These are phyloP conservation scores for Rhysida immarginata DNA, from an alignment of 1,140 invertebrate species.

Conservation along the genomic window DNA sequence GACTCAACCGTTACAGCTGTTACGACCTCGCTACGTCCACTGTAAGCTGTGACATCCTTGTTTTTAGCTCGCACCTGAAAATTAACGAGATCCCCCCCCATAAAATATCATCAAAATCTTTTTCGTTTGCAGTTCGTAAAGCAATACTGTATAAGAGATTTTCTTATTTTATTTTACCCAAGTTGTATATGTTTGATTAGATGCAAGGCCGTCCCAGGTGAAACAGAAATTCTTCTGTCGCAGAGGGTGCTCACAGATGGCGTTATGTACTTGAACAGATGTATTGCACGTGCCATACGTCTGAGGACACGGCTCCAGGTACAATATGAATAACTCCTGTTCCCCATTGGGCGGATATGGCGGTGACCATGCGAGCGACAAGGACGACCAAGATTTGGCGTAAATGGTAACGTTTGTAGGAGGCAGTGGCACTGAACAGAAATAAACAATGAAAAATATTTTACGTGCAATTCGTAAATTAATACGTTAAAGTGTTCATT, in stretches of 20 bases:
- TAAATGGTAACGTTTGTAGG: neutral
- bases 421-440: neutral
- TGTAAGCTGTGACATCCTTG: neutral
- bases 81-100: too few species aligned
- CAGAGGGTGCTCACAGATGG: neutral
- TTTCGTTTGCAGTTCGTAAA: too few species aligned
- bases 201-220: neutral
- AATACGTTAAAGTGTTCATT: too few species aligned
- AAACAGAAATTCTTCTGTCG: neutral
- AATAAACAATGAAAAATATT: neutral
- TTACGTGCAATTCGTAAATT: too few species aligned
- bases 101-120: too few species aligned
- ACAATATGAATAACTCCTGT: neutral
- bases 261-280: neutral
- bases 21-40: neutral
- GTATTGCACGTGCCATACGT: neutral
- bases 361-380: neutral
- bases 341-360: slow-evolving; percentile 1
- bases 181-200: neutral
- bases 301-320: neutral
- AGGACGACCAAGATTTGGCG: neutral
- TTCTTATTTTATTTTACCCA: too few species aligned
- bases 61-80: slow-evolving; percentile 2
- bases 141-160: too few species aligned
- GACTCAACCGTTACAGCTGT: slow-evolving; percentile 1